Conservation (phyloP, 2,888 invertebrate genomes). For the Eupithecia vulgata region DNA sequence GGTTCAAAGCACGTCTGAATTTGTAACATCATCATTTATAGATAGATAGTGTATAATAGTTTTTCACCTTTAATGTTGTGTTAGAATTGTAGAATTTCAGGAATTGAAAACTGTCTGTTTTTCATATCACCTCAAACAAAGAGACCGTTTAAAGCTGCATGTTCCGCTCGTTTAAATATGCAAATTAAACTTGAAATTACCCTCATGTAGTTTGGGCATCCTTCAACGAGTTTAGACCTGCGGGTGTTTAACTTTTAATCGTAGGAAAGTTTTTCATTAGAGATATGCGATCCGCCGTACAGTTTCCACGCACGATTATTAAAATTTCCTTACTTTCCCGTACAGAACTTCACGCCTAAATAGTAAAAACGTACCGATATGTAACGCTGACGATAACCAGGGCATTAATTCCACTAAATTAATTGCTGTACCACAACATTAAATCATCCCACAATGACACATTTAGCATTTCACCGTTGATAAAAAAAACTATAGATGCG, state of each 20-base stretch:
- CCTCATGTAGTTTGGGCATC: conserved; percentile 46
- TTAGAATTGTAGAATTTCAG: no score
- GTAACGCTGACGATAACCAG: background rate
- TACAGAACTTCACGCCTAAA: background rate
- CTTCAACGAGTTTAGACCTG: conserved; percentile 53
- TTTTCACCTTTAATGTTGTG: background rate
- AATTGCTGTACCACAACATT: no score
- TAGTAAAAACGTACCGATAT: background rate
- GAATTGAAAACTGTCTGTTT: no score
- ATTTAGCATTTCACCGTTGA: no score
- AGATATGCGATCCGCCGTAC: conserved; percentile 24
- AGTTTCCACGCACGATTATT: conserved; percentile 23
- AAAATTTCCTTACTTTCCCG: background rate
- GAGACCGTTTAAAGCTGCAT: background rate
- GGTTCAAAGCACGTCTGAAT: no score
- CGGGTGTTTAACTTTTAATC: conserved; percentile 56
- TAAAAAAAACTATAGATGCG: no score
- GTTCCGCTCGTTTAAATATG: conserved; percentile 8
- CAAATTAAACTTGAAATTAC: conserved; percentile 36
- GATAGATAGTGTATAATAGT: background rate
- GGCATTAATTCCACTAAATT: no score
- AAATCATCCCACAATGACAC: no score
- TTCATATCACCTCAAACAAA: background rate
- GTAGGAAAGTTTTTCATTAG: conserved; percentile 30
- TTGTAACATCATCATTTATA: no score